Conservation (phyloP, 2,797 vertebrate species). For the Enteromius afrohamiltoni region DNA sequence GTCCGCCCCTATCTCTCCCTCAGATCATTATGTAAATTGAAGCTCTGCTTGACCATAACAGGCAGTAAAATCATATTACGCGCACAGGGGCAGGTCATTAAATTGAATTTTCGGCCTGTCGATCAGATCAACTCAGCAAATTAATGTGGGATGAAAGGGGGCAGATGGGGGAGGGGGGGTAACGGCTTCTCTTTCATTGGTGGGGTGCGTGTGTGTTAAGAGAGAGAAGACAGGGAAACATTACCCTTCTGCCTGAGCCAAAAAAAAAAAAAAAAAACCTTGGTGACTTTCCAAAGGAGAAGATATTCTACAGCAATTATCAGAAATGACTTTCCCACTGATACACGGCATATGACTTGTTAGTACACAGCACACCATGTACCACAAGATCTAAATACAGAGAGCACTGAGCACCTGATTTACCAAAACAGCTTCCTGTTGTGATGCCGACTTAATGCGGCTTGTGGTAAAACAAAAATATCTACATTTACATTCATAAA, state of each 20-base stretch:
- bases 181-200: slow-evolving; percentile 46
- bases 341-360: background rate
- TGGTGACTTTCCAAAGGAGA: slow-evolving; percentile 12
- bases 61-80: slow-evolving; percentile 88
- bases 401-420: slow-evolving; percentile 17
- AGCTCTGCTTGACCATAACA: slow-evolving; percentile 80
- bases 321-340: slow-evolving; percentile 9
- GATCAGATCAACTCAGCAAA: slow-evolving; percentile 81
- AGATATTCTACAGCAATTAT: slow-evolving; percentile 25
- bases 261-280: slow-evolving; percentile 21
- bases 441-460: background rate
- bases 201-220: slow-evolving; percentile 23
- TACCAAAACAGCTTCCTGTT: slow-evolving; percentile 13
- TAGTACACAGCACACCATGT: background rate
- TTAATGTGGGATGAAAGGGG: slow-evolving; percentile 80
- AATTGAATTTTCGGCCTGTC: slow-evolving; percentile 85
- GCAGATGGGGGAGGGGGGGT: slow-evolving; percentile 50
- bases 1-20: slow-evolving; percentile 80
- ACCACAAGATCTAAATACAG: background rate
- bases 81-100: slow-evolving; percentile 85
- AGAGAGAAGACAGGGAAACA: slow-evolving; percentile 14
- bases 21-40: slow-evolving; percentile 88
- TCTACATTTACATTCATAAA: background rate
- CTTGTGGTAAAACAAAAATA: background rate
- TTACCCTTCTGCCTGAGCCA: background rate